Conservation (phyloP, 2,113 vertebrate genomes). For the Larimichthys crocea region DNA sequence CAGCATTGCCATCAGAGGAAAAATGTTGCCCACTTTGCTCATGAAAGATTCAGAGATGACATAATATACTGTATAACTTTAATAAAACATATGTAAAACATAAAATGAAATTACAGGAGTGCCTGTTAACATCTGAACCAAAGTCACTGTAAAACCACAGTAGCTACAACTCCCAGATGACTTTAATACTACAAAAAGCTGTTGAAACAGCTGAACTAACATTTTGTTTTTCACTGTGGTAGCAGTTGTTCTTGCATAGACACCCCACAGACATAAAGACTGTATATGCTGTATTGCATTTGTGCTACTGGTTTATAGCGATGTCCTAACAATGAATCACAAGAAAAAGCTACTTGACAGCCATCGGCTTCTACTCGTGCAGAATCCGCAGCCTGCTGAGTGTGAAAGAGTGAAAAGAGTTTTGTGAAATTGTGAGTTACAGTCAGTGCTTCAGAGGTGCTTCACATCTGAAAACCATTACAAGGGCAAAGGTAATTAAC, state of each 20-base stretch:
- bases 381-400: background rate
- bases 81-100: background rate
- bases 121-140: background rate
- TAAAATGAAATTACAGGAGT: background rate
- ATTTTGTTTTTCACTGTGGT: background rate
- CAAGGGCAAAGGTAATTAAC: slow-evolving; percentile 16
- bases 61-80: background rate
- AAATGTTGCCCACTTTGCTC: too few relatives aligned
- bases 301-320: background rate
- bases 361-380: background rate
- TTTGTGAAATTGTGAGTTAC: slow-evolving; percentile 1
- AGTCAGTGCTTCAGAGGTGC: background rate
- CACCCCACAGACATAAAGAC: background rate
- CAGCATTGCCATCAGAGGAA: too few relatives aligned
- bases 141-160: background rate
- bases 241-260: background rate
- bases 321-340: background rate
- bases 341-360: slow-evolving; percentile 3
- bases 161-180: background rate
- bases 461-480: slow-evolving; percentile 26
- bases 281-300: background rate
- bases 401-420: background rate
- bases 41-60: background rate
- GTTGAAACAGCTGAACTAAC: background rate
- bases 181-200: background rate